Conservation (phyloP, 2,888 invertebrate species). For the Phyto melanocephala region DNA sequence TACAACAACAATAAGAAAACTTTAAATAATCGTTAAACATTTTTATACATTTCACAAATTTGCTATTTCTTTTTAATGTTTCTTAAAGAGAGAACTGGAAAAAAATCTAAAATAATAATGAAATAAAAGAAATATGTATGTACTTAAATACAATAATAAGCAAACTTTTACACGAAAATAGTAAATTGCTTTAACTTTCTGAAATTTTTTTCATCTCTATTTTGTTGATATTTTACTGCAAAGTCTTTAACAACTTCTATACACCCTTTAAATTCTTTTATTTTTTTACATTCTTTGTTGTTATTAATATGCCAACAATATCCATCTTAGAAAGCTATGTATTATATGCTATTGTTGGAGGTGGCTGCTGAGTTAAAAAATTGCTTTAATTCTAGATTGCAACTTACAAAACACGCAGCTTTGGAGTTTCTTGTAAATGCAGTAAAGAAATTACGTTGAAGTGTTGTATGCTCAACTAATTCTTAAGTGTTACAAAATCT, state of each 20-base stretch:
- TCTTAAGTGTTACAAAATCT: constrained; percentile 51
- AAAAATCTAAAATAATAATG: constrained; percentile 25
- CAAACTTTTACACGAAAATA: constrained; percentile 21
- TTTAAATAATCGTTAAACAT: constrained; percentile 1
- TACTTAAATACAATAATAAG: constrained; percentile 41
- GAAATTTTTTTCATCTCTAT: not conserved
- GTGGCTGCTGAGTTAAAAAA: constrained; percentile 22
- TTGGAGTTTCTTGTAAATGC: constrained; percentile 20
- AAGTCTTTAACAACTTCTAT: not conserved
- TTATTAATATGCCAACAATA: constrained; percentile 56
- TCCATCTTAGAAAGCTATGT: too few species aligned
- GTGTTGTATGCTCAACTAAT: constrained; percentile 51
- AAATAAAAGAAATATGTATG: too few species aligned
- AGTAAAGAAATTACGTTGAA: constrained; percentile 34
- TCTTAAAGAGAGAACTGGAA: constrained; percentile 25
- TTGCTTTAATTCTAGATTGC: not conserved
- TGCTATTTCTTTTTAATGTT: constrained; percentile 45
- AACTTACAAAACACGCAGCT: constrained; percentile 29
- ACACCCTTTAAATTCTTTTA: constrained; percentile 10
- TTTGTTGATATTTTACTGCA: too few species aligned
- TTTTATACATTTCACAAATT: constrained; percentile 48
- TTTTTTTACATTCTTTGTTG: constrained; percentile 32
- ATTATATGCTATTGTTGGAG: constrained; percentile 12
- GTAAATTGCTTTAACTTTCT: not conserved
- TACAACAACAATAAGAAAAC: not conserved